These are phyloP conservation scores for Sitta europaea DNA, from an alignment of 2,113 vertebrate species.

Conservation along the genomic window DNA sequence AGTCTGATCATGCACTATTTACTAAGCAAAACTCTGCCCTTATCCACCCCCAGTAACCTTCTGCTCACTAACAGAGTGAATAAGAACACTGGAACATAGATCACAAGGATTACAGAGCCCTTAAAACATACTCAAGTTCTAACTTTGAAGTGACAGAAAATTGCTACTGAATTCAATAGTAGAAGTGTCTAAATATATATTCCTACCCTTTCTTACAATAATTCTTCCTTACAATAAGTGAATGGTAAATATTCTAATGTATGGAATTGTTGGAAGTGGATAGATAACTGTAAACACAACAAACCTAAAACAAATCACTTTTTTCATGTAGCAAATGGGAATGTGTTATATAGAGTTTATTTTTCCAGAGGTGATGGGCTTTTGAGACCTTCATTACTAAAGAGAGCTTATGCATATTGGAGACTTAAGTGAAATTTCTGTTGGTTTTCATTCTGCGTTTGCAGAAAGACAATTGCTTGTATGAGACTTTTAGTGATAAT, in stretches of 20 bases:
- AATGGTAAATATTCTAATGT: neutral
- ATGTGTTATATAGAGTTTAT: neutral
- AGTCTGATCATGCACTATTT: conserved; percentile 36
- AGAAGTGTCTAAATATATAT: neutral
- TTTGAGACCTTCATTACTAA: neutral
- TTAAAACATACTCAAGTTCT: neutral
- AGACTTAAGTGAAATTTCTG: neutral
- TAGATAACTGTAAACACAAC: neutral
- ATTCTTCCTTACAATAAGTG: neutral
- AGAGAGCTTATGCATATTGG: neutral
- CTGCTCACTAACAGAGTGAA: neutral
- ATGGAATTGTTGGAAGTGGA: neutral
- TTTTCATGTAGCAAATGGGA: neutral
- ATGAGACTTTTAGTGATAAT: neutral
- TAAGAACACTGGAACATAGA: neutral
- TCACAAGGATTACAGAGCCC: neutral
- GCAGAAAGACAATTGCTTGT: neutral
- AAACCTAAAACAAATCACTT: neutral
- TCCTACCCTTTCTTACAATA: neutral
- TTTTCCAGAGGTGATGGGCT: neutral
- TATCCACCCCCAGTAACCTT: neutral
- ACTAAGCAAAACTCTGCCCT: conserved; percentile 24
- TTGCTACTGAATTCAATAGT: neutral
- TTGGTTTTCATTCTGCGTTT: neutral
- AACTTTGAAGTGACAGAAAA: neutral